These are phyloP conservation scores for Toxostoma redivivum DNA, from an alignment of 2,113 vertebrate genomes.

Conservation along the genomic window DNA sequence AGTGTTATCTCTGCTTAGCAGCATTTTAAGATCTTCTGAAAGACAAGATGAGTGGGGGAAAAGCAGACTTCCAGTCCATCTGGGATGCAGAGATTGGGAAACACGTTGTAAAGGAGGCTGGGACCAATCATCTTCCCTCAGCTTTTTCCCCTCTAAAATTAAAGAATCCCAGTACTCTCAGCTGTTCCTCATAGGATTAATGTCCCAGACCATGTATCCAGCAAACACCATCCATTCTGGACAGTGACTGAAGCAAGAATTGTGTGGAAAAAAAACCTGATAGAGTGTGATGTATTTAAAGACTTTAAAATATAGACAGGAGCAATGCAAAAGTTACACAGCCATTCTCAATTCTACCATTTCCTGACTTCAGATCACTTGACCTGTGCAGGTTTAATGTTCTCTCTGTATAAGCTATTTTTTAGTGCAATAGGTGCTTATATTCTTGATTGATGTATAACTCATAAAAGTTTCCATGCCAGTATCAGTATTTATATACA, in stretches of 20 bases:
- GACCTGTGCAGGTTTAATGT: background rate
- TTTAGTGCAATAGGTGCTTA: background rate
- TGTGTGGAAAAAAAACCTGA: background rate
- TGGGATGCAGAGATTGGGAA: background rate
- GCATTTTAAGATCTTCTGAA: background rate
- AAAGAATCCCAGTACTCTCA: background rate
- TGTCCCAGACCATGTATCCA: background rate
- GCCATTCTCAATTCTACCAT: background rate
- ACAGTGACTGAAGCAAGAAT: background rate
- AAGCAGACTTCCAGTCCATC: background rate
- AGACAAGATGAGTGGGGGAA: background rate
- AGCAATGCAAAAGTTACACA: background rate
- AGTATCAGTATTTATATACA: conserved; percentile 5
- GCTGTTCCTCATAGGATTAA: background rate
- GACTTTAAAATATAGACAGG: background rate
- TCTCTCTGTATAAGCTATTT: background rate
- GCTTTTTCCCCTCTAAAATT: background rate
- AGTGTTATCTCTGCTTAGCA: fast-evolving
- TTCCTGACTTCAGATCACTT: background rate
- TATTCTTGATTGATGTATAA: background rate
- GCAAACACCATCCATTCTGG: background rate
- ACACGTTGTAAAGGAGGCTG: fast-evolving
- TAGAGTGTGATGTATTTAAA: background rate
- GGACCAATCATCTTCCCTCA: background rate
- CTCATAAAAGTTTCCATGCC: background rate